These are phyloP conservation scores for Leptodactylus fallax DNA, from an alignment of 2,797 vertebrate genomes.

Conservation along the genomic window DNA sequence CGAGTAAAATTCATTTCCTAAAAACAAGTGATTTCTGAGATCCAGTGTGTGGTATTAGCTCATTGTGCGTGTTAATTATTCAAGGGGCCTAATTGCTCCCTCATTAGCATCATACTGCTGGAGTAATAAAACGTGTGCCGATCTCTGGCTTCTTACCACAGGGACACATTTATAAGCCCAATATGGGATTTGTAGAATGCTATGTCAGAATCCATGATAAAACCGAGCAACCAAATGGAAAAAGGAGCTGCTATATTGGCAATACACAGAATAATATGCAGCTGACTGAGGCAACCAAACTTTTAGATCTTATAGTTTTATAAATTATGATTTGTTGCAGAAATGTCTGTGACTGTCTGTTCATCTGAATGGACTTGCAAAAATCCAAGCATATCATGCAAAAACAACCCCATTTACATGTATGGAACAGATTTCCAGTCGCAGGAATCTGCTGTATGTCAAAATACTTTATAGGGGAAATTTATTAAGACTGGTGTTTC, in stretches of 20 bases:
- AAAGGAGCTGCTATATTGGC: no score
- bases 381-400: no score
- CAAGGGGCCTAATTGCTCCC: constrained; percentile 22
- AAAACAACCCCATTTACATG: no score
- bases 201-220: background rate
- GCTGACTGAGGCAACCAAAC: background rate
- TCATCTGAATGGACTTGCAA: no score
- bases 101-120: constrained; percentile 46
- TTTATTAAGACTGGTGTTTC: no score
- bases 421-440: no score
- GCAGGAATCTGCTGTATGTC: no score
- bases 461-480: no score
- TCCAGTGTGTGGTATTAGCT: background rate
- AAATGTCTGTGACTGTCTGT: no score
- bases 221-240: background rate
- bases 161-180: constrained; percentile 19
- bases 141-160: background rate
- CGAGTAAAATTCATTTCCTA: background rate
- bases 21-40: constrained; percentile 13
- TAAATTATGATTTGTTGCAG: background rate
- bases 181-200: background rate
- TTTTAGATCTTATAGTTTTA: background rate
- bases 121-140: background rate
- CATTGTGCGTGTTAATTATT: constrained; percentile 29
- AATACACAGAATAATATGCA: background rate